These are phyloP conservation scores for Cylloceria caligata DNA, from an alignment of 2,888 invertebrate genomes.

Conservation along the genomic window DNA sequence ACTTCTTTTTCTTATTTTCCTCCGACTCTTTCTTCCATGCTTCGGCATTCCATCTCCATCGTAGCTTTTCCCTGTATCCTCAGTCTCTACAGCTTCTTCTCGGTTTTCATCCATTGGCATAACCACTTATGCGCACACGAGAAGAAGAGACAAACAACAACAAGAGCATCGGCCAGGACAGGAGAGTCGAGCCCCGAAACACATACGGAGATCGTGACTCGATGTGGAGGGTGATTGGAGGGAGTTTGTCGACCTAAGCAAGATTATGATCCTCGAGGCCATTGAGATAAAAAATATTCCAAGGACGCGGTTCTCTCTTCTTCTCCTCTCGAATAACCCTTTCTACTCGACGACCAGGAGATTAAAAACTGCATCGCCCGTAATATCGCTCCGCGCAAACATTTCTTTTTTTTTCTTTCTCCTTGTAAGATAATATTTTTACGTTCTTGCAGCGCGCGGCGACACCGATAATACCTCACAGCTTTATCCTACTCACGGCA, in stretches of 20 bases:
- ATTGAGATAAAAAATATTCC: constrained; percentile 63
- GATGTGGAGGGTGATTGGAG: constrained; percentile 8
- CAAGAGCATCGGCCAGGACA: constrained; percentile 11
- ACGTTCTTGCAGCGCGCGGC: not conserved
- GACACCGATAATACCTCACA: not conserved
- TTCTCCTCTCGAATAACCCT: constrained; percentile 41
- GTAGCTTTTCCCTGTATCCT: constrained; percentile 19
- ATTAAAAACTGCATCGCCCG: constrained; percentile 53
- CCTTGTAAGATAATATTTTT: not conserved
- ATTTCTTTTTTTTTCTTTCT: constrained; percentile 11
- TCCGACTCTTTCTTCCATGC: constrained; percentile 22
- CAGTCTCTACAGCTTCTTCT: not conserved
- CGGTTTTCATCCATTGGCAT: not conserved
- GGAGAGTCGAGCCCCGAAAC: constrained; percentile 48
- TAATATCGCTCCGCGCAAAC: not conserved
- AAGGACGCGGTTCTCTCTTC: constrained; percentile 55
- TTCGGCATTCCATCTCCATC: constrained; percentile 44
- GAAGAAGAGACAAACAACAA: not conserved
- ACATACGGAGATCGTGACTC: constrained; percentile 44
- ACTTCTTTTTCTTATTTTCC: constrained; percentile 20
- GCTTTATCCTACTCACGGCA: not conserved
- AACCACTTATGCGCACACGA: constrained; percentile 14
- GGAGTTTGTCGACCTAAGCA: constrained; percentile 55
- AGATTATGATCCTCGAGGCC: constrained; percentile 65
- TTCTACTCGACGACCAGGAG: constrained; percentile 33